Evolutionary conservation across 2,888 invertebrate genomes (phyloP).

Genomic region (Strigamia crassipes): DNA sequence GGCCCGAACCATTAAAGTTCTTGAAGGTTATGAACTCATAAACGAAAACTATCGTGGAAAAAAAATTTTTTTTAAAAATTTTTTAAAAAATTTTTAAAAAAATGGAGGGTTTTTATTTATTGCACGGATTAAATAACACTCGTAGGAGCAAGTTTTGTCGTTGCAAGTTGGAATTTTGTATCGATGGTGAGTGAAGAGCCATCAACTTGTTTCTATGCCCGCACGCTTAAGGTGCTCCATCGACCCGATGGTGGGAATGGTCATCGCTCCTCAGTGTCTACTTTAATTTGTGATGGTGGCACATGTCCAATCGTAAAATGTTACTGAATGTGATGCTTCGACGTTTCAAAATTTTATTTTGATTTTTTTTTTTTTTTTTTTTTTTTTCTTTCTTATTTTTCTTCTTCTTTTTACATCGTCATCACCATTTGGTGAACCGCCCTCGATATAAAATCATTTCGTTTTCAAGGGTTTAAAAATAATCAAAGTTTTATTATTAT

Average conservation of each 20-base stretch:
- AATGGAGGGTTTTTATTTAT: background rate
- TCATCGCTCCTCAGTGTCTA: constrained; percentile 26
- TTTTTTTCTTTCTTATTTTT: too few relatives aligned
- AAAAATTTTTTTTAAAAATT: background rate
- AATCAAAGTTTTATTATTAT: background rate
- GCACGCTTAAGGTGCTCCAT: constrained; percentile 32
- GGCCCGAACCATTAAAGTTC: constrained; percentile 24
- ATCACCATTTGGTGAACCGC: background rate
- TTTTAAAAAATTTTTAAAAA: too few relatives aligned
- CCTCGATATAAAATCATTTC: too few relatives aligned
- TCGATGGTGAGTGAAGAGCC: constrained; percentile 27
- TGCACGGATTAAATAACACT: background rate
- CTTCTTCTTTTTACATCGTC: background rate
- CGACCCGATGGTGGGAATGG: constrained; percentile 35
- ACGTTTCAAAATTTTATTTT: background rate
- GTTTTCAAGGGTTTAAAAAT: background rate
- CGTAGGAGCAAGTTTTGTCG: background rate
- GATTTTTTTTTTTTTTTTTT: background rate
- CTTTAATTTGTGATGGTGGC: background rate
- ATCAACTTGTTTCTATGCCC: constrained; percentile 24
- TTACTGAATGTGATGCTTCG: constrained; percentile 24
- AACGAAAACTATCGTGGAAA: background rate
- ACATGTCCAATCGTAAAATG: constrained; percentile 29
- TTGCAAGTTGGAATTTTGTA: background rate
- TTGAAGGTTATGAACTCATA: constrained; percentile 25